Base-by-base conservation (phyloP, 2,113 vertebrate species). In the Canis aureus region DNA sequence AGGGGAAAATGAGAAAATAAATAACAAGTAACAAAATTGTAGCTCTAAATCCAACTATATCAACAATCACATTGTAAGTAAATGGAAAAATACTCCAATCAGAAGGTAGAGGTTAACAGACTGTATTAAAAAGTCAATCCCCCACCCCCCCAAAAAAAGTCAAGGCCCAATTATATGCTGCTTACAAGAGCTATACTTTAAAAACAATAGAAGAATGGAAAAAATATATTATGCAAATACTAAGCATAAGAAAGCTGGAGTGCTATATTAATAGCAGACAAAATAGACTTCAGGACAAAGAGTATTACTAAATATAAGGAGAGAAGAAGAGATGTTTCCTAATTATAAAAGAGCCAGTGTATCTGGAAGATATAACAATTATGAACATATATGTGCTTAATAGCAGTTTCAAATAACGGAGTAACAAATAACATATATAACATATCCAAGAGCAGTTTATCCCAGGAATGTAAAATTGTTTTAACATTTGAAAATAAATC, bases 401-500 rank as follows among this genome's bases (percentile, higher is more conserved):
- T 79, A 94, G 84, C 13, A 43, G 17, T 73, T 82, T 94, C 86
- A 66, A 51, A 87, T 83, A 32, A 91, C 19, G 57, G 90, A 69
- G 35, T 29, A 83, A 94, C 13, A 88, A 67, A 94, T 60, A 20
- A 69, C 12, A 81, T 22, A 73, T 8, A 9, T 29, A 57, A 73
- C 57, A 43, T 29, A 59, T 93, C 27, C 32, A 91, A 71, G 78
- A 64, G 53, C 5, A 53, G 27, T 73, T 93, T 69, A 76, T 64
- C 8, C 71, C n/a, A 64, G 22, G 43, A 95, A 86, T n/a, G 11
- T 43, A 90, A 23, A 73, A 79, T 51, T 94, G 43, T 62, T 89
- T 92, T 59, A 94, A 82, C 67, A 73, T 59, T 80, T 67, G 38
- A 85, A 95, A 93, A 74, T 23, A 88, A 87, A 88, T 69, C 27